Evolutionary conservation across 2,888 invertebrate species (phyloP), one percentile per base, ranked within the genome.

Genomic region (Chrysolina haemoptera): DNA sequence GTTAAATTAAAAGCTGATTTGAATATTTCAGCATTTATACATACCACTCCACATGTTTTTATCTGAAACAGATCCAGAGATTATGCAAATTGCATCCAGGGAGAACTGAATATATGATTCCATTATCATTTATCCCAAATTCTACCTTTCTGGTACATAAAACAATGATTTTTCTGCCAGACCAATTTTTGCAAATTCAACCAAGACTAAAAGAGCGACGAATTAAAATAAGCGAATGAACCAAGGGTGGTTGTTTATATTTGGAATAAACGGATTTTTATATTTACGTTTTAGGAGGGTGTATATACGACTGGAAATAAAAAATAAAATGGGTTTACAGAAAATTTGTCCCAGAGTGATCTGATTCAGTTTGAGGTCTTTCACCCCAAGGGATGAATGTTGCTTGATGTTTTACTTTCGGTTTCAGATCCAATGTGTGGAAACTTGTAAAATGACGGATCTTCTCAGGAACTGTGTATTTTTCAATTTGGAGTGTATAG

Each of bases 21-120:
- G 55, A 55, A 55, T 55, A 55, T 22, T 55, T 55, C 22, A 10
- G 20, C 55, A 14, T 10, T 55, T n/a, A n/a, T 14, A 55, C 55
- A 55, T 55, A 22, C 20, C 55, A 22, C 20, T 22, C 55, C 55
- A 55, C 55, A 55, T 55, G 55, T 20, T 55, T 22, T 55, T 20
- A 55, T 20, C 55, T 22, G 55, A 55, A 55, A 20, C 55, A 22
- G 18, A 55, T 14, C 22, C 55, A 55, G 20, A 55, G 20, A 55
- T 55, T 55, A 22, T 55, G 55, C 6, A 22, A 55, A 55, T 12
- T 55, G 55, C 55, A 22, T 22, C 18, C 22, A 22, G 14, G 55
- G 22, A 14, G 22, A 22, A 55, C 14, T 50, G 50, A 50, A 8
- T 50, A 6, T 50, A 50, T 50, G 50, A 55, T 55, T 55, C 6